Conservation (phyloP, 2,888 invertebrate genomes). For the Syrista parreyssii region DNA sequence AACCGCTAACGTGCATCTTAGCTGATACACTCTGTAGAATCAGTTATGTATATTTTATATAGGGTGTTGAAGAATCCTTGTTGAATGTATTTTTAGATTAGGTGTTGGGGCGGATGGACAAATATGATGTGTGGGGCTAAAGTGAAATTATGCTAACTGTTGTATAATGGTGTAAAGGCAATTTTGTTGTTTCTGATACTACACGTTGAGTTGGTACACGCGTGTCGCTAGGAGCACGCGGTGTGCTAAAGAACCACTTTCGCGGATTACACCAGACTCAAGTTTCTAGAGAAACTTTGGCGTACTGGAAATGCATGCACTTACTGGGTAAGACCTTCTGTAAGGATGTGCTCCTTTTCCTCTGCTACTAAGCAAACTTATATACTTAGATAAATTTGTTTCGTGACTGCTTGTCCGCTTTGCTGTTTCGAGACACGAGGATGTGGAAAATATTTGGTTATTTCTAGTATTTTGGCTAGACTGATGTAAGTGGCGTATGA, state of each 20-base stretch:
- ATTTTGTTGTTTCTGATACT: neutral
- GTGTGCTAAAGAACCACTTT: slow-evolving; percentile 29
- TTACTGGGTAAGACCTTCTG: neutral
- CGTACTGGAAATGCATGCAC: slow-evolving; percentile 1
- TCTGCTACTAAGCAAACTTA: neutral
- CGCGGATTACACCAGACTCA: slow-evolving; percentile 31
- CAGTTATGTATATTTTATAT: neutral
- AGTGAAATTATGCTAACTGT: neutral
- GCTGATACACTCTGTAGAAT: neutral
- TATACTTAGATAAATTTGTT: neutral
- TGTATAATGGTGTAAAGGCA: neutral
- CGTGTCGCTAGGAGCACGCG: neutral
- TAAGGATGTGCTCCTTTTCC: neutral
- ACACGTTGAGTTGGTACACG: neutral
- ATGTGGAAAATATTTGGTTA: neutral
- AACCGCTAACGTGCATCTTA: too few relatives aligned
- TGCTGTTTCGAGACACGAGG: neutral
- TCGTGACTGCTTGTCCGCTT: neutral
- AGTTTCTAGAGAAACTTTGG: slow-evolving; percentile 16
- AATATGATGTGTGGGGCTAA: neutral
- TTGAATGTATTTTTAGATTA: neutral
- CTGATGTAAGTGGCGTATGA: too few relatives aligned
- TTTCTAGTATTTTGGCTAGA: neutral
- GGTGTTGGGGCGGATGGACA: neutral
- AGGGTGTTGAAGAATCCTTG: neutral